phyloP scores from a whole-genome alignment of 2,888 invertebrate genomes.

The Incurvaria masculella region DNA sequence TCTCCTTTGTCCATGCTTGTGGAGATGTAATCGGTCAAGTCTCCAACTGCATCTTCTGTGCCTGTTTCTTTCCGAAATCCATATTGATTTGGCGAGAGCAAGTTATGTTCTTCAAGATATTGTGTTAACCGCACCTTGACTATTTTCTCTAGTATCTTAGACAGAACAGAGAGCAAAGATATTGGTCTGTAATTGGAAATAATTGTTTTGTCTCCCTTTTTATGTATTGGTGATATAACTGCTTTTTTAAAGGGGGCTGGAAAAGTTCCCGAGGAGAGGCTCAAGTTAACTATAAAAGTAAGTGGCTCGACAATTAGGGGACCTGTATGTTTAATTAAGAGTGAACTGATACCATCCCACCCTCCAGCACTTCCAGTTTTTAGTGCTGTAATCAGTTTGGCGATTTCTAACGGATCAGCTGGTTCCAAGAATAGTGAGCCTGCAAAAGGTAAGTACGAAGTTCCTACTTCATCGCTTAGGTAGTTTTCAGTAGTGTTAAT shows the following conservation, averaged over 20 bases:
- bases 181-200: conserved; percentile 1
- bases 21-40: not conserved
- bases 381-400: too few relatives aligned
- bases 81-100: not conserved
- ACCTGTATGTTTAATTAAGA: too few relatives aligned
- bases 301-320: not conserved
- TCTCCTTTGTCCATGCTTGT: not conserved
- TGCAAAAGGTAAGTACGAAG: too few relatives aligned
- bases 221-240: not conserved
- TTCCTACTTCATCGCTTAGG: too few relatives aligned
- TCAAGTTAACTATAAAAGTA: not conserved
- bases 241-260: not conserved
- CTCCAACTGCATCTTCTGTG: not conserved
- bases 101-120: not conserved
- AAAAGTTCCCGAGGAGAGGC: not conserved
- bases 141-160: conserved; percentile 1
- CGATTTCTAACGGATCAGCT: too few relatives aligned
- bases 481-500: too few relatives aligned
- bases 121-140: not conserved
- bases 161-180: not conserved
- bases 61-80: not conserved
- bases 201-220: not conserved
- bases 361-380: too few relatives aligned
- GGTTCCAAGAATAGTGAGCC: too few relatives aligned
- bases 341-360: too few relatives aligned